Conservation (phyloP, 2,797 vertebrate species). For the Arremon brunneinucha region DNA sequence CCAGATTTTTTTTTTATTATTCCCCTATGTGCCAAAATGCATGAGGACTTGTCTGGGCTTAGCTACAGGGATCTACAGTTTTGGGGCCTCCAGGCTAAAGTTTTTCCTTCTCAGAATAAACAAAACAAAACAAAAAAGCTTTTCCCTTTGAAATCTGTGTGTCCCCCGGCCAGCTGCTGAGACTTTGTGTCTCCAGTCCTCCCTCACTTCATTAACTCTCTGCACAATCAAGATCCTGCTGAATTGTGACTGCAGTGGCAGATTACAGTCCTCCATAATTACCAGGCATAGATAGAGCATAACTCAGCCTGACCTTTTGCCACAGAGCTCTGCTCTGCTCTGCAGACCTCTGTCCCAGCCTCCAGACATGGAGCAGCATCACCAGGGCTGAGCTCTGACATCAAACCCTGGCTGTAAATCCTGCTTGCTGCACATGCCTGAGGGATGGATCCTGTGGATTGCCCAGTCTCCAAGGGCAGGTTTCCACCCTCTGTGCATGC, state of each 20-base stretch:
- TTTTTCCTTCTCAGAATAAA: constrained; percentile 45
- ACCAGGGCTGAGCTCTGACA: neutral
- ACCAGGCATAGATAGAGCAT: neutral
- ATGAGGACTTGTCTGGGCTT: constrained; percentile 29
- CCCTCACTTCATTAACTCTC: constrained; percentile 56
- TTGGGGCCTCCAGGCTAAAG: constrained; percentile 46
- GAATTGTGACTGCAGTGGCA: constrained; percentile 10
- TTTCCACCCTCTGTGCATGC: neutral
- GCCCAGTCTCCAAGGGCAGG: neutral
- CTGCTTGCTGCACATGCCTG: neutral
- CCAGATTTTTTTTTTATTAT: neutral
- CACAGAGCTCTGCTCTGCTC: neutral
- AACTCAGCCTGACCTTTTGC: neutral
- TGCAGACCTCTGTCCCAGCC: neutral
- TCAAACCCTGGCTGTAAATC: neutral
- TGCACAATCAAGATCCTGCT: constrained; percentile 21
- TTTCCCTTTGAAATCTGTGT: constrained; percentile 47
- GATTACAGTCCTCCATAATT: constrained; percentile 18
- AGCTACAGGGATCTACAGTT: constrained; percentile 51
- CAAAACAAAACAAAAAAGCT: constrained; percentile 43
- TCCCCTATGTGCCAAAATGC: constrained; percentile 22
- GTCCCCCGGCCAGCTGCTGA: constrained; percentile 53
- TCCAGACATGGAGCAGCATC: neutral
- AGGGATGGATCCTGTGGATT: neutral
- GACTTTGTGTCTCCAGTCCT: constrained; percentile 58